These are phyloP conservation scores for Euschistus heros DNA, from an alignment of 1,140 invertebrate genomes.

Conservation along the genomic window DNA sequence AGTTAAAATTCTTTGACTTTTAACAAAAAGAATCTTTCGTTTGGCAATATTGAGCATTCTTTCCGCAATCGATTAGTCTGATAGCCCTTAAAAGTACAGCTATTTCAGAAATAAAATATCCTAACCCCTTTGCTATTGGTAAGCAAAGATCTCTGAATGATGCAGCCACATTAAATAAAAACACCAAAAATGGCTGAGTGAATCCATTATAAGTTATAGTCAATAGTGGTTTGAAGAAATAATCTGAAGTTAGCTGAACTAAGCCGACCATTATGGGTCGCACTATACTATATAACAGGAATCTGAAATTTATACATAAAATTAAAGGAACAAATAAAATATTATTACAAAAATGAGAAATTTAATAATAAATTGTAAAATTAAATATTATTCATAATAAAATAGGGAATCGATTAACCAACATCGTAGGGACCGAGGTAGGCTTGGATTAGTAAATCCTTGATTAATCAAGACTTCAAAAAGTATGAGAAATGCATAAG, in stretches of 20 bases:
- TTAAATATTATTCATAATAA: too few species aligned
- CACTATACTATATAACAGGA: constrained; percentile 44
- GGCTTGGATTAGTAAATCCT: too few species aligned
- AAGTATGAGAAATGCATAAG: too few species aligned
- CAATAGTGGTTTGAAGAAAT: constrained; percentile 51
- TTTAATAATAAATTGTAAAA: too few species aligned
- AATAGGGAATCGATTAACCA: too few species aligned
- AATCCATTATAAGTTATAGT: constrained; percentile 51
- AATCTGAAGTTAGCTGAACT: constrained; percentile 50
- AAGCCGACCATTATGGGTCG: constrained; percentile 47
- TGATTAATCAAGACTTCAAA: too few species aligned
- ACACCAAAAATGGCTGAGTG: constrained; percentile 49
- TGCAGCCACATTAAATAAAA: constrained; percentile 46
- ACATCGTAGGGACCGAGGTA: too few species aligned
- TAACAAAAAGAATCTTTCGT: too few species aligned
- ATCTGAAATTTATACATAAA: constrained; percentile 34
- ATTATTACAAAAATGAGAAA: too few species aligned
- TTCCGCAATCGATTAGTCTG: constrained; percentile 32
- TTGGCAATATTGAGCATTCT: too few species aligned
- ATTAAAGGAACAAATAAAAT: too few species aligned
- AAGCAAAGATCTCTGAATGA: constrained; percentile 49
- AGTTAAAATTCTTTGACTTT: too few species aligned
- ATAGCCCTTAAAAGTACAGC: constrained; percentile 38
- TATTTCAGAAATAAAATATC: constrained; percentile 41
- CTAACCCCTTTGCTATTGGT: constrained; percentile 43